These are phyloP conservation scores for Drosophila sulfurigaster DNA, from an alignment of 1,140 invertebrate genomes.

Conservation along the genomic window DNA sequence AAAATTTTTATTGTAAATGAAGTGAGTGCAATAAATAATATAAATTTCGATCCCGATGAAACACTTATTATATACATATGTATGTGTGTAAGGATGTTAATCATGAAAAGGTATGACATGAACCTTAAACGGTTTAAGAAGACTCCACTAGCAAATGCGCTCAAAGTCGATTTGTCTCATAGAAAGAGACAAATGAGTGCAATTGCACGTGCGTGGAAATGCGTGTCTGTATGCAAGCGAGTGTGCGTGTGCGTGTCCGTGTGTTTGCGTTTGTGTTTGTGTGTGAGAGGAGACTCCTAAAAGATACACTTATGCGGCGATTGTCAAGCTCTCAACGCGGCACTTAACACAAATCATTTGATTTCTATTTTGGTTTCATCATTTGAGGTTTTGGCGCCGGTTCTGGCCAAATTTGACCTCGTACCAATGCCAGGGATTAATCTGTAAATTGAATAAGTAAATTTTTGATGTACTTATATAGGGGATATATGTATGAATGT, in stretches of 20 bases:
- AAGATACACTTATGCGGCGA: conserved; percentile 13
- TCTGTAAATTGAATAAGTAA: not conserved
- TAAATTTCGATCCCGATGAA: not conserved
- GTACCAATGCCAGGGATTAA: conserved; percentile 21
- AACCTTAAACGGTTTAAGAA: not conserved
- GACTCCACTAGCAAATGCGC: not conserved
- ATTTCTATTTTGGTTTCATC: conserved; percentile 34
- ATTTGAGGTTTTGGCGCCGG: conserved; percentile 38
- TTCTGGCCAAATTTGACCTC: conserved; percentile 30
- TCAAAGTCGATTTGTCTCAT: conserved; percentile 15
- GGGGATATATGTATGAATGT: not conserved
- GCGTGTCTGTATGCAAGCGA: not conserved
- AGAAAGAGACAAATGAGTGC: conserved; percentile 28
- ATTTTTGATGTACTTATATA: not conserved
- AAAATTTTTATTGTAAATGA: no score
- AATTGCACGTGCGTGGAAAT: conserved; percentile 26
- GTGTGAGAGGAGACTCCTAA: conserved; percentile 16
- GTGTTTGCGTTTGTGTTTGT: not conserved
- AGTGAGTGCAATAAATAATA: no score
- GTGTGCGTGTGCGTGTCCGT: not conserved
- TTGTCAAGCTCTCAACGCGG: conserved; percentile 14
- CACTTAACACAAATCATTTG: conserved; percentile 39
- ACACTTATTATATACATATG: not conserved
- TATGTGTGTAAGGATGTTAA: not conserved
- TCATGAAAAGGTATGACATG: not conserved